phyloP scores from a whole-genome alignment of 2,113 vertebrate species.

The Melanerpes aurifrons region DNA sequence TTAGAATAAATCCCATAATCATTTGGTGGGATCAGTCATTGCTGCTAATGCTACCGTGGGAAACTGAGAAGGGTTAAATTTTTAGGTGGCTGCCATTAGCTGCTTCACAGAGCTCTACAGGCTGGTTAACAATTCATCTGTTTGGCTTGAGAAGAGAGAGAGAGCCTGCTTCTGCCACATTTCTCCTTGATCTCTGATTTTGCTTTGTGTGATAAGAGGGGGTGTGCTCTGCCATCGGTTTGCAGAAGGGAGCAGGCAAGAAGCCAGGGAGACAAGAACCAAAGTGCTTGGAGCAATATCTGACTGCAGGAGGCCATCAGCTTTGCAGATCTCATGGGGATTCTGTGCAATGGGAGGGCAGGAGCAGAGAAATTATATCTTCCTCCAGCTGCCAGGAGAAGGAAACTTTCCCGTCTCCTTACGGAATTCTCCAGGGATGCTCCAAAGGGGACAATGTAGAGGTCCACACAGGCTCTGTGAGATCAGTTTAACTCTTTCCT shows the following conservation, averaged over 20 bases:
- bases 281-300: neutral
- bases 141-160: constrained; percentile 59
- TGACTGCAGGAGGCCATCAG: neutral
- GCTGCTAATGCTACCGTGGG: constrained; percentile 39
- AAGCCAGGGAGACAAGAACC: neutral
- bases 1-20: constrained; percentile 58
- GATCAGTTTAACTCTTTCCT: neutral
- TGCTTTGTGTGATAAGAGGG: constrained; percentile 13
- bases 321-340: rapidly evolving
- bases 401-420: neutral
- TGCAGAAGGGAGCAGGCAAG: neutral
- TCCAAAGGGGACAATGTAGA: neutral
- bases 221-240: neutral
- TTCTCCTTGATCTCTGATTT: constrained; percentile 48
- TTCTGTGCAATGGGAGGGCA: neutral
- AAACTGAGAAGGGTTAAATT: constrained; percentile 66
- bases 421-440: neutral
- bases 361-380: neutral
- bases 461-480: neutral
- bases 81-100: constrained; percentile 17
- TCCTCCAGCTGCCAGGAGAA: neutral
- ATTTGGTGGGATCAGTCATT: neutral
- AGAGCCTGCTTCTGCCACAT: neutral
- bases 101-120: neutral
- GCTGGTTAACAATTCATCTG: constrained; percentile 44